These are phyloP conservation scores for Orbicella faveolata DNA, from an alignment of 64 coral and sea anemone genomes.

Conservation along the genomic window DNA sequence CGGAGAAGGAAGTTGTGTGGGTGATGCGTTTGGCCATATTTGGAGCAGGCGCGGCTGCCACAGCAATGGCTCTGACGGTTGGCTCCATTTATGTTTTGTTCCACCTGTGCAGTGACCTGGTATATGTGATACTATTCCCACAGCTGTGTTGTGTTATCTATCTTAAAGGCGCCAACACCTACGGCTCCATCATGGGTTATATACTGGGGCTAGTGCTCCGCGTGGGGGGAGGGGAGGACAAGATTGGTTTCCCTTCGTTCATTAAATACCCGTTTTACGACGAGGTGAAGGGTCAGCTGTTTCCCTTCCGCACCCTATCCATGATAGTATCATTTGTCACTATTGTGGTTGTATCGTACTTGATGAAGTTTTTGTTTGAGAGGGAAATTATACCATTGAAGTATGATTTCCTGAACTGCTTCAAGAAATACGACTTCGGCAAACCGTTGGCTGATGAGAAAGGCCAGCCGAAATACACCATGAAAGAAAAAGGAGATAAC, in stretches of 20 bases:
- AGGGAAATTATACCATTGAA: conserved; percentile 49
- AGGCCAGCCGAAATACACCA: too few species aligned
- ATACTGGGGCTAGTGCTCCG: conserved; percentile 70
- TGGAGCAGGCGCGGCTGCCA: conserved; percentile 59
- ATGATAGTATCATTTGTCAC: conserved; percentile 67
- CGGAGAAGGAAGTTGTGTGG: conserved; percentile 70
- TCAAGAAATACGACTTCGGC: background rate
- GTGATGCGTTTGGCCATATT: conserved; percentile 86
- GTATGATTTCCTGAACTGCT: conserved; percentile 63
- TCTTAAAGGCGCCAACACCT: conserved; percentile 74
- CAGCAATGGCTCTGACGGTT: conserved; percentile 66
- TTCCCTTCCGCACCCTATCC: conserved; percentile 77
- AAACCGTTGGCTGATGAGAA: background rate
- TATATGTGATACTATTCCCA: conserved; percentile 88
- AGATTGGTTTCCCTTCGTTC: conserved; percentile 57
- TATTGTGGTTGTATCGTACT: conserved; percentile 60
- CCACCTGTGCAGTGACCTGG: conserved; percentile 72
- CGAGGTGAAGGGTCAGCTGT: conserved; percentile 55
- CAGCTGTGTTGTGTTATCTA: conserved; percentile 84
- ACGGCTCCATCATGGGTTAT: conserved; percentile 89
- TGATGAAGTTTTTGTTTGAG: conserved; percentile 57
- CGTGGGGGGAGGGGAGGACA: conserved; percentile 65
- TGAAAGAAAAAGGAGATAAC: too few species aligned
- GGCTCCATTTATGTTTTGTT: conserved; percentile 80
- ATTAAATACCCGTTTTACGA: conserved; percentile 90